Evolutionary conservation across 2,888 invertebrate genomes (phyloP), one percentile per base, ranked within the genome.

Genomic region (Neoaliturus tenellus): DNA sequence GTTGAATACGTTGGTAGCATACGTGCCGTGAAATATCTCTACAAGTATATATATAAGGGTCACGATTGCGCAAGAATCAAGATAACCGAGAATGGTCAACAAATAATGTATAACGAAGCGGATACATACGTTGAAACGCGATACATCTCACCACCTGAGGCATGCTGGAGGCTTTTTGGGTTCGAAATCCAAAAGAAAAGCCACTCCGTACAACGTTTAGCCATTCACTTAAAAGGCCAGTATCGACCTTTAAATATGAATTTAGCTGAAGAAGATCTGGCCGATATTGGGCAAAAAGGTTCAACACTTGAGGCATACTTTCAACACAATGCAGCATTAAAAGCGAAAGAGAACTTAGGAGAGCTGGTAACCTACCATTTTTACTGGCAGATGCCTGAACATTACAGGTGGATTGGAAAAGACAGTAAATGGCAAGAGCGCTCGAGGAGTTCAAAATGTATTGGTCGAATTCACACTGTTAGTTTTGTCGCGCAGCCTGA

Each of bases 121-220:
- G 83, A 83, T 25, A 85, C 85, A 17, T 89, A 86, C 85, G 20
- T 89, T 0, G 88, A 90, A 85, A 86, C 88, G 0, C 86, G 88
- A 33, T 90, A 89, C 85, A 85, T 62, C 5, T 62, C 62, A 89
- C 85, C 88, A 41, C 88, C 88, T 33, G 89, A 90, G 87, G 88
- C 89, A 71, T 86, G 86, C 78, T 89, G 88, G 88, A 83, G 89
- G 48, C 75, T 89, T 25, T n/a, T n/a, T n/a, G n/a, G 10, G 17
- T 58, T 10, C 58, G 5, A 23, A 20, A 8, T 6, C 23, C 87
- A 88, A 73, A 86, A 87, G 28, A 85, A 88, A 82, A 88, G 88
- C 28, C 89, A 89, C 85, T 78, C 88, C 8, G 85, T 90, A 31
- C 83, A 84, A 35, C 75, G 88, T 10, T 75, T 89, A 0, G 83